These are phyloP conservation scores for Philonicus albiceps DNA, from an alignment of 2,888 invertebrate genomes.

Conservation along the genomic window DNA sequence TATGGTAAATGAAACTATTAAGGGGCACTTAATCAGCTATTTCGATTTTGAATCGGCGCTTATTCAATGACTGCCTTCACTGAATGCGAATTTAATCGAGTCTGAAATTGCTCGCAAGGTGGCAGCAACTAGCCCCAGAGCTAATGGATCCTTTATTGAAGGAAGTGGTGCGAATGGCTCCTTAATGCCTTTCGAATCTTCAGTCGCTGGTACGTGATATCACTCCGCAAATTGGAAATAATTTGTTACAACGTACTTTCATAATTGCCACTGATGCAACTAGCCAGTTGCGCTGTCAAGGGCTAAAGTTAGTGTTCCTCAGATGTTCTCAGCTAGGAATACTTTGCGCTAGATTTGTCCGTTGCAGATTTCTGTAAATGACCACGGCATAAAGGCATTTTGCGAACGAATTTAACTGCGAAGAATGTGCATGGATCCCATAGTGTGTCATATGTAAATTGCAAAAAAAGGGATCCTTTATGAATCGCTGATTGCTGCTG, in stretches of 20 bases:
- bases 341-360: not conserved
- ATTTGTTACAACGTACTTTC: not conserved
- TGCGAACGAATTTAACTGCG: not conserved
- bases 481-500: not conserved
- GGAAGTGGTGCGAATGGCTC: not conserved
- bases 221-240: not conserved
- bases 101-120: not conserved
- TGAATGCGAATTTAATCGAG: not conserved
- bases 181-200: not conserved
- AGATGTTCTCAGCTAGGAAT: not conserved
- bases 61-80: not conserved
- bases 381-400: not conserved
- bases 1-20: not conserved
- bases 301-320: not conserved
- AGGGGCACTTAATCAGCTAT: not conserved
- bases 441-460: not conserved
- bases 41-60: not conserved
- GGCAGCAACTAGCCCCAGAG: not conserved
- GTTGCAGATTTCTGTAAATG: not conserved
- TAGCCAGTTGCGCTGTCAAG: not conserved
- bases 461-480: not conserved
- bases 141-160: not conserved
- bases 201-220: not conserved
- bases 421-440: not conserved
- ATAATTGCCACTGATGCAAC: not conserved